Evolutionary conservation across 2,113 vertebrate species (phyloP).

Genomic region (Muscicapa adusta): DNA sequence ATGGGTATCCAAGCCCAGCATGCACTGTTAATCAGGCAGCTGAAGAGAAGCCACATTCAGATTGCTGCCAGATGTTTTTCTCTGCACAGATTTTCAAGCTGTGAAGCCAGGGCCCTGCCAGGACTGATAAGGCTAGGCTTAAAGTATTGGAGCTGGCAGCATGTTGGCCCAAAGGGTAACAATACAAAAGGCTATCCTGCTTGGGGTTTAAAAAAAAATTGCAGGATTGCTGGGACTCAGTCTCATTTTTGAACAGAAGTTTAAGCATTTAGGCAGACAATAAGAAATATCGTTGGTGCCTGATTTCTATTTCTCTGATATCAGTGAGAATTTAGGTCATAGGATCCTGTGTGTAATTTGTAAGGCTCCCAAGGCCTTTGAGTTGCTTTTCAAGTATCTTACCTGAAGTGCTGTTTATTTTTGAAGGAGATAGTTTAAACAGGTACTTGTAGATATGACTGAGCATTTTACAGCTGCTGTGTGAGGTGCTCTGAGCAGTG

Average conservation of each 20-base stretch:
- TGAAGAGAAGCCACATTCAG: background rate
- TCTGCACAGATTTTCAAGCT: constrained; percentile 23
- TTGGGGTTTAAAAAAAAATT: background rate
- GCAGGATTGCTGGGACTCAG: background rate
- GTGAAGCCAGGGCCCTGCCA: background rate
- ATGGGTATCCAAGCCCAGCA: background rate
- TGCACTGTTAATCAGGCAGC: background rate
- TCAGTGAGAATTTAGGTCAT: background rate
- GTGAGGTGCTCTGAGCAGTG: background rate
- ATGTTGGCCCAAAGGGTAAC: background rate
- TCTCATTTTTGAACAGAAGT: background rate
- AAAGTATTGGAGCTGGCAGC: background rate
- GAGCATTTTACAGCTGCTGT: background rate
- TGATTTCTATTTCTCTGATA: background rate
- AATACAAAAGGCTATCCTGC: background rate
- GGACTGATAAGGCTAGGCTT: background rate
- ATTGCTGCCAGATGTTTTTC: constrained; percentile 34
- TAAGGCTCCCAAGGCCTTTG: background rate
- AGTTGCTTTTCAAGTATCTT: background rate
- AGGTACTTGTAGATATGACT: background rate
- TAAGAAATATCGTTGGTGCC: background rate
- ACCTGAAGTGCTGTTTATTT: background rate
- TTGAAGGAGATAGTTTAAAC: background rate
- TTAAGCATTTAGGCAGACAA: background rate
- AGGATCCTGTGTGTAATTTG: background rate